Evolutionary conservation across 2,888 invertebrate genomes (phyloP).

Genomic region (Sturmia bella): DNA sequence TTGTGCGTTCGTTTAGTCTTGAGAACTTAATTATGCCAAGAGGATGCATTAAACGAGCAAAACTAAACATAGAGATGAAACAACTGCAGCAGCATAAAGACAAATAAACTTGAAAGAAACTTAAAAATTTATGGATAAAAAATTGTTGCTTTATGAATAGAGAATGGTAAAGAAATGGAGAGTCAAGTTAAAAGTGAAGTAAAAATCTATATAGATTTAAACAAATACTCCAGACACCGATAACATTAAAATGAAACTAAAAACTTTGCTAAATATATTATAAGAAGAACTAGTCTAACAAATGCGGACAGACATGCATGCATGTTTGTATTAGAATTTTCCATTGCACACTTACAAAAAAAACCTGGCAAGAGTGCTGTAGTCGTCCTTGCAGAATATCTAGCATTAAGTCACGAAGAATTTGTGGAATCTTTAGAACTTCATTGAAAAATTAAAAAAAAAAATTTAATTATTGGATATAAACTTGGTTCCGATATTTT

Average conservation of each 20-base stretch:
- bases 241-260: constrained; percentile 41
- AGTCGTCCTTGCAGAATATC: too few relatives aligned
- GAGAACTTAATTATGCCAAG: constrained; percentile 68
- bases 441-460: too few relatives aligned
- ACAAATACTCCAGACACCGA: constrained; percentile 33
- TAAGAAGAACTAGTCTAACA: constrained; percentile 13
- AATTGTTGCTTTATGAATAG: constrained; percentile 52
- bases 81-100: constrained; percentile 31
- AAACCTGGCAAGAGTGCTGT: too few relatives aligned
- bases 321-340: too few relatives aligned
- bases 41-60: constrained; percentile 66
- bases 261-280: constrained; percentile 27
- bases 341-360: constrained; percentile 22
- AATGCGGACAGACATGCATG: background rate
- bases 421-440: too few relatives aligned
- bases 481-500: too few relatives aligned
- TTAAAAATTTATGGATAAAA: constrained; percentile 67
- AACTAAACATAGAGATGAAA: constrained; percentile 53
- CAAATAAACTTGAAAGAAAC: constrained; percentile 41
- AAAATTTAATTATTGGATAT: too few relatives aligned
- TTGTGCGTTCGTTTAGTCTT: constrained; percentile 26
- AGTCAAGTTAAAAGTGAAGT: constrained; percentile 15
- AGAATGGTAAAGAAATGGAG: background rate
- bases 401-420: too few relatives aligned
- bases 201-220: constrained; percentile 43